Evolutionary conservation across 2,888 invertebrate species (phyloP), one percentile per base, ranked within the genome.

Genomic region (Tetrapedia diversipes): DNA sequence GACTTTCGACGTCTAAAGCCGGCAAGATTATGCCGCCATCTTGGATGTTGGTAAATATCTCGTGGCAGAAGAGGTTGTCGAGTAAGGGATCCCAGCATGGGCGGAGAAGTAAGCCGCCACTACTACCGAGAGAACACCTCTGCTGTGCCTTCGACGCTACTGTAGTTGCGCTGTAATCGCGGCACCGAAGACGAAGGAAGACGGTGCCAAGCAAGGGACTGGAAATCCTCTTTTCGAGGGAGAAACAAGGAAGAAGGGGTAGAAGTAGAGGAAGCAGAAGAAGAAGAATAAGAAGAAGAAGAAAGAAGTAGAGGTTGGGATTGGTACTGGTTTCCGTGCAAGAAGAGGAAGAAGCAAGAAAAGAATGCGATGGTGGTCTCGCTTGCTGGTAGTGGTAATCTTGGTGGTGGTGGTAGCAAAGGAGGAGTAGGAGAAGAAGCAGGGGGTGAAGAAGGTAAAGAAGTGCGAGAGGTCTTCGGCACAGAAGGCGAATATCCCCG

Each of bases 21-120:
- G 84, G 85, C 82, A 88, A 90, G 91, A 90, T 91, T 91, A 89
- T 88, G 84, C 88, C 88, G 91, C 91, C 91, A 91, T 91, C 90
- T 91, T 91, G 91, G 89, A 91, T 90, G 91, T 91, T 91, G 89
- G 91, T 91, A 91, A 91, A 91, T 91, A 91, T 91, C 89, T 88
- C 90, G 86, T 85, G 84, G 84, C 86, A 83, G 87, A 87, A 86
- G 87, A 84, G 87, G 57, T 72, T 70, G 81, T 83, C 79, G 84
- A 71, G 77, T 72, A 81, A 84, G 81, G 81, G 82, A 82, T 76
- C 64, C 73, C 39, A 37, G 71, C 63, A 63, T 78, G 84, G 82
- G 79, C 78, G 84, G 84, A 79, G 84, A 84, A 75, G 82, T 84
- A 83, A 84, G 84, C 79, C 37, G 77, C 49, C 61, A 53, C 70